These are phyloP conservation scores for Drosophila formosana DNA, from an alignment of 2,888 invertebrate species.

Conservation along the genomic window DNA sequence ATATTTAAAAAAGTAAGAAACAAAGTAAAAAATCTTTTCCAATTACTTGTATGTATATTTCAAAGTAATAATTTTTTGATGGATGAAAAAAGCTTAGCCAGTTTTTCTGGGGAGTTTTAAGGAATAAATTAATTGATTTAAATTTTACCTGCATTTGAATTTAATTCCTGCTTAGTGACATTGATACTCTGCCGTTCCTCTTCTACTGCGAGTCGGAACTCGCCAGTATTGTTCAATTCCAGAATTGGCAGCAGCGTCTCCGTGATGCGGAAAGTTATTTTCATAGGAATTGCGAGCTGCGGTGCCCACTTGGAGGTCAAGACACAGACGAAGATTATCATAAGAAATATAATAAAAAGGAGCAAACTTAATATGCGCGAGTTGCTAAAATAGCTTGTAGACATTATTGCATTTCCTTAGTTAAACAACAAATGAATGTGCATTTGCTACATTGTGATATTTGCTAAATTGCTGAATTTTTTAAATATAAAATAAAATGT, in stretches of 20 bases:
- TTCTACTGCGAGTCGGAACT: constrained; percentile 29
- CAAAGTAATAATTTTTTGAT: too few relatives aligned
- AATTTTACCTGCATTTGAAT: not conserved
- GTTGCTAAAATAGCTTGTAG: constrained; percentile 79
- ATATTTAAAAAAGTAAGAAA: too few relatives aligned
- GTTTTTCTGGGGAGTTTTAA: too few relatives aligned
- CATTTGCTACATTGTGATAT: constrained; percentile 29
- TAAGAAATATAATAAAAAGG: constrained; percentile 83
- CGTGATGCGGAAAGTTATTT: not conserved
- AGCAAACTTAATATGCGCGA: constrained; percentile 85
- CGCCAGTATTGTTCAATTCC: constrained; percentile 49
- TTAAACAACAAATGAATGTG: not conserved
- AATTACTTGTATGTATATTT: too few relatives aligned
- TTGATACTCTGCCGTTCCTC: constrained; percentile 1
- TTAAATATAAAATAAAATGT: not conserved
- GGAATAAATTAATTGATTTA: too few relatives aligned
- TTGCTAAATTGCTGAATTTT: constrained; percentile 20
- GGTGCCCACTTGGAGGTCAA: constrained; percentile 82
- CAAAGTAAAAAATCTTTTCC: too few relatives aligned
- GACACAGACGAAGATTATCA: constrained; percentile 86
- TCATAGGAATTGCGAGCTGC: not conserved
- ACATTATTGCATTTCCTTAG: constrained; percentile 25
- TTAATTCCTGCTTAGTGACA: not conserved
- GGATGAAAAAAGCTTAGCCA: too few relatives aligned
- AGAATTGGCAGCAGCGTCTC: not conserved